Base-by-base conservation (phyloP, 2,888 invertebrate species). In the Embidobia sp. region DNA sequence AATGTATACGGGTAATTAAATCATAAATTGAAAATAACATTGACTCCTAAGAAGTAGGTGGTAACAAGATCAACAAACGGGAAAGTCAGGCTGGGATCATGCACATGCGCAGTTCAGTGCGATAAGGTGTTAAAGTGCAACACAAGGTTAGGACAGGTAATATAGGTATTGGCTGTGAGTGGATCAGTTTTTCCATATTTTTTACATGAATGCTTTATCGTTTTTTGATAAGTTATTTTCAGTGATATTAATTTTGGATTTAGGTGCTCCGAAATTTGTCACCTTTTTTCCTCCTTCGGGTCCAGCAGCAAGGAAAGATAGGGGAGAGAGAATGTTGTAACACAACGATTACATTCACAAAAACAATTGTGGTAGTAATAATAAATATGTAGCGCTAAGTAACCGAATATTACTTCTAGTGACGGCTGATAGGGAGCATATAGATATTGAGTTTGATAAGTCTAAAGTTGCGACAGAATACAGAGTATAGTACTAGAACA, bases 261-360 rank as follows among this genome's bases (percentile, higher is more conserved):
- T 89, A 89, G 90, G 89, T 90, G 90, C 90, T 91, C 90, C 91
- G 90, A 89, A 90, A 90, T 90, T 90, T 91, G 91, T 92, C 92
- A 92, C 92, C 92, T 92, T 92, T 92, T 91, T 92, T 92, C 92
- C 92, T 92, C 92, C 92, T 92, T 91, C 86, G 87, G 84, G 88
- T 89, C 89, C 89, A 86, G 89, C 89, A 89, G 89, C 89, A 88
- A 83, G 89, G 88, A 87, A 89, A 88, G 86, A 87, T 87, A 80
- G 81, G 87, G 88, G 86, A 87, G 87, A 89, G 87, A 89, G 85
- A 88, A 88, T 88, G 84, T 87, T 89, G 88, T 89, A 89, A 89
- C 88, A 88, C 89, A 89, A 89, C 89, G 87, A 89, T 89, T 89
- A 89, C 89, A 89, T 89, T 88, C 89, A 88, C 88, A 88, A 86